Conservation (phyloP, 2,888 invertebrate genomes). For the Slavum lentiscoides region DNA sequence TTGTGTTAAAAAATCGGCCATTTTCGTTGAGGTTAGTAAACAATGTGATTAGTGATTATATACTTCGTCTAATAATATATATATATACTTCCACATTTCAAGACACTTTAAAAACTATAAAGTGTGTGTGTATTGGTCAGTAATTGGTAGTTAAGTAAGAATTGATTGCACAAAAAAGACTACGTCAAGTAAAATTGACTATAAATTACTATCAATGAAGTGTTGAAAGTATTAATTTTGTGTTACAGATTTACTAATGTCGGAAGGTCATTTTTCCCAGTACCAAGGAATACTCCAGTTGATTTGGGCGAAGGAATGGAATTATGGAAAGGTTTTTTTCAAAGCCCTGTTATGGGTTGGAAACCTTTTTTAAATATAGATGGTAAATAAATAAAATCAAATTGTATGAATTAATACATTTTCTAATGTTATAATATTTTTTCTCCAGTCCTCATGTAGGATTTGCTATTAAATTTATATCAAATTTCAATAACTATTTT, state of each 20-base stretch:
- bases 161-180: too few species aligned
- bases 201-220: too few species aligned
- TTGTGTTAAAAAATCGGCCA: constrained; percentile 74
- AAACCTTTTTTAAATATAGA: constrained; percentile 85
- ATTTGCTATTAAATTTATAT: too few species aligned
- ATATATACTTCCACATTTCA: too few species aligned
- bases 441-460: too few species aligned
- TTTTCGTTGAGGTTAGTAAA: constrained; percentile 59
- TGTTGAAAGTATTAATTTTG: not conserved
- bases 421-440: not conserved
- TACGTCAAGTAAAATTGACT: too few species aligned
- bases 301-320: constrained; percentile 80
- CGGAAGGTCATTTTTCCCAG: constrained; percentile 78
- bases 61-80: too few species aligned
- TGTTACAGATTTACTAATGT: constrained; percentile 62
- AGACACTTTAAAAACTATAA: too few species aligned
- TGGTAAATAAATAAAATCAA: constrained; percentile 62
- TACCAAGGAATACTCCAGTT: constrained; percentile 60
- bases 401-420: not conserved
- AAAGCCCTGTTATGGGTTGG: constrained; percentile 88
- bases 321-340: constrained; percentile 92
- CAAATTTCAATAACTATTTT: too few species aligned
- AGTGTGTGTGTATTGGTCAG: too few species aligned
- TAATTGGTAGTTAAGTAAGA: too few species aligned
- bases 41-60: too few species aligned